Evolutionary conservation across 1,140 invertebrate species (phyloP), one percentile per base, ranked within the genome.

Genomic region (Euwallacea similis): DNA sequence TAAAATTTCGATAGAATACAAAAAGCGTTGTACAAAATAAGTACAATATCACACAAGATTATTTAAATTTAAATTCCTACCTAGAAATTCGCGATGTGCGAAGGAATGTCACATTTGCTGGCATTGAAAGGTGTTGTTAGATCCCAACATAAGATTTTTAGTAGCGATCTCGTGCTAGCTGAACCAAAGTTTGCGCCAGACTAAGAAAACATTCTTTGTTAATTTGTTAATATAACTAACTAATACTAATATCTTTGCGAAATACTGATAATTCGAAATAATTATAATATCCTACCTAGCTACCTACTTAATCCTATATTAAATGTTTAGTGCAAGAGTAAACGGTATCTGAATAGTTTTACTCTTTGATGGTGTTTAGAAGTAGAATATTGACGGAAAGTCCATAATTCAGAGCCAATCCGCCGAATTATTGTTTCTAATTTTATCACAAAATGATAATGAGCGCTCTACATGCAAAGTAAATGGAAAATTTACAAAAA

Each of bases 11-110:
- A 66, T 72, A 67, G 68, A 67, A 65, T 72, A 72, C 71, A 72
- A 72, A 72, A 72, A 71, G 69, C 69, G 61, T 60, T 59, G 63
- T 71, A 71, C 69, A 66, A 70, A 70, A 62, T 71, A 71, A 71
- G 69, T 71, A 67, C 71, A 59, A 65, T 71, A 71, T 71, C 69
- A 71, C 69, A 71, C 50, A 64, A 65, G 69, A 71, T 71, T 55
- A 41, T 71, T 67, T 66, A 69, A 33, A 33, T 33, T 33, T 33
- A 33, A 69, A 33, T 69, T 69, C 66, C 46, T 61, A 47, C 43
- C 46, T 61, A 53, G 42, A 61, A 15, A 43, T 10, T 67, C 53
- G 47, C 11, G 16, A 33, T 33, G 21, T 33, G 4, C 21, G 21
- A 33, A 33, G 21, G 21, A 33, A 33, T 33, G 21, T 33, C 21